Base-by-base conservation (phyloP, 1,140 invertebrate species). In the Dreissena polymorpha region DNA sequence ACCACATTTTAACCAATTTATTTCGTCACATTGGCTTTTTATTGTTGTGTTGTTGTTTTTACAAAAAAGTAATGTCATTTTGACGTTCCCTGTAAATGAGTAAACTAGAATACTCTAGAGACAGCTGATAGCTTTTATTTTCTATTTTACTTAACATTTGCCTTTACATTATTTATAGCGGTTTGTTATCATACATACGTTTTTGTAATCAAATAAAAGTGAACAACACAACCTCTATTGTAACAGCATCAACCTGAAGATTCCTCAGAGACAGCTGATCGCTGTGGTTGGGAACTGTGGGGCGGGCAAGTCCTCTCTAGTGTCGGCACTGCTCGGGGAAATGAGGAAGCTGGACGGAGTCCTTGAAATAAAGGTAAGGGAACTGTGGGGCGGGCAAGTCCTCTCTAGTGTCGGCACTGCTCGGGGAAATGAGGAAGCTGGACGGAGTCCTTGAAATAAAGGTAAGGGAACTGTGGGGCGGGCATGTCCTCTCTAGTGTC, bases 401-500 rank as follows among this genome's bases (percentile, higher is more conserved):
- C n/a, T 94, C 94, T 5, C 87, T 95, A 6, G 84, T 95, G 0
- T 92, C 93, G 8, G 93, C 94, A 10, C 86, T 95, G 23, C 87
- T 95, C 0, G 94, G 95, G 21, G 92, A 93, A 75, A 90, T 92
- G 89, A 21, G 86, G 13, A 90, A 86, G 73, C 49, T 85, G n/a
- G 53, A 76, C 25, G 90, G 90, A 7, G 69, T 25, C 13, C 84
- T 89, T 8, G 75, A 75, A 29, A 63, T 91, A 12, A 84, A 88
- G 85, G 89, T 90, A 71, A 25, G 94, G 93, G 18, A 89, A 91
- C 69, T 94, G 94, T 57, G 94, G 94, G 1, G 77, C 91, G 5
- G 94, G 94, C 51, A 95, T 95, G 88, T 94, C 94, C n/a, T 94
- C 94, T 5, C 87, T 95, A 6, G 84, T 95, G 0, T 92, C 93